These are phyloP conservation scores for Clostera curtula DNA, from an alignment of 2,888 invertebrate species.

Conservation along the genomic window DNA sequence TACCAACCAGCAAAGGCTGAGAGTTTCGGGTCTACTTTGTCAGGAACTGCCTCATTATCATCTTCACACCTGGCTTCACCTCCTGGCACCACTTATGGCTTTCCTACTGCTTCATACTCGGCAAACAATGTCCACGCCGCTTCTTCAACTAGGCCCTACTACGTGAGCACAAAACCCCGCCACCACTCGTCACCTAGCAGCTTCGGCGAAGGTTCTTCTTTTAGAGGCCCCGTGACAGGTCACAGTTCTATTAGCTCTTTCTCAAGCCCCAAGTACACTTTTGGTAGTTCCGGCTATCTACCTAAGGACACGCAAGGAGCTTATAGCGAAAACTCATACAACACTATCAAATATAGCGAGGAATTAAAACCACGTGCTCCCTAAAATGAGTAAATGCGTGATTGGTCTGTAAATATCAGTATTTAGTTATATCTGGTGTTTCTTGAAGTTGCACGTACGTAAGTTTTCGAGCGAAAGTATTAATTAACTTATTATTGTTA, in stretches of 20 bases:
- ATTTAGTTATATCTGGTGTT: constrained; percentile 25
- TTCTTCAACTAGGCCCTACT: constrained; percentile 51
- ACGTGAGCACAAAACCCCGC: constrained; percentile 43
- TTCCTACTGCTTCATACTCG: constrained; percentile 41
- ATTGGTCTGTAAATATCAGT: constrained; percentile 44
- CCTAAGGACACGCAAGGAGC: constrained; percentile 55
- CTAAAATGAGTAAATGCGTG: constrained; percentile 29
- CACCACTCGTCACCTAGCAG: constrained; percentile 25
- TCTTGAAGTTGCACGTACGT: constrained; percentile 25
- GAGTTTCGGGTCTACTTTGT: constrained; percentile 37
- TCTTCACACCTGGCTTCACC: constrained; percentile 48
- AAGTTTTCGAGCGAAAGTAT: constrained; percentile 28
- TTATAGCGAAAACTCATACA: constrained; percentile 58
- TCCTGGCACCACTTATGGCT: constrained; percentile 47
- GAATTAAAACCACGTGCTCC: constrained; percentile 55
- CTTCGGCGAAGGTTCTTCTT: constrained; percentile 50
- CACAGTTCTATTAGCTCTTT: constrained; percentile 46
- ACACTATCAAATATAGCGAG: constrained; percentile 69
- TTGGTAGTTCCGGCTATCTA: constrained; percentile 40
- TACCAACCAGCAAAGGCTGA: constrained; percentile 47
- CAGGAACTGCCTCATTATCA: constrained; percentile 46
- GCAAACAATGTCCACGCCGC: constrained; percentile 42
- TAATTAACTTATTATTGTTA: constrained; percentile 38
- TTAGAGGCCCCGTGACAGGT: constrained; percentile 40
- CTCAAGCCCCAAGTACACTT: constrained; percentile 52